Evolutionary conservation across 1,140 invertebrate genomes (phyloP), one percentile per base, ranked within the genome.

Genomic region (Copidosoma floridanum): DNA sequence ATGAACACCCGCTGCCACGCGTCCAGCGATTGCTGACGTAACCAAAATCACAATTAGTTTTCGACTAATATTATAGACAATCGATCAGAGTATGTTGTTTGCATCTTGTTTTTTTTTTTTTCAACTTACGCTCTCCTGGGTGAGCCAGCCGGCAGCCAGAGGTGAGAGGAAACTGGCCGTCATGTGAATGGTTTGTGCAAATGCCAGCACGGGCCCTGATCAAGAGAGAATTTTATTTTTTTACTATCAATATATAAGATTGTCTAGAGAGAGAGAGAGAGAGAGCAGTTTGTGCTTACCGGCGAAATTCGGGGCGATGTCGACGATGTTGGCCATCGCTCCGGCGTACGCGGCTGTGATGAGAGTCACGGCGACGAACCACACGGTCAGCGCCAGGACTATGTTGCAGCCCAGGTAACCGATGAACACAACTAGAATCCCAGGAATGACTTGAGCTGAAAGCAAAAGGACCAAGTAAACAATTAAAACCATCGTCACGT

Each of bases 161-260:
- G 87, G 87, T 32, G 86, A 88, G 8, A 89, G 66, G 66, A 89
- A 89, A 71, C 86, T 88, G 20, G 88, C 88, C 29, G 84, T 83
- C 87, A 89, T 89, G 70, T 89, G 88, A 65, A 89, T 88, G 40
- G 88, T 89, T 79, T 89, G 88, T 65, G 86, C 86, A 73, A 89
- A 89, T 10, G 87, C 87, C 63, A 89, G 71, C 59, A 89, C 85
- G 27, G 87, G 87, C 35, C 86, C 87, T 83, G 53, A 12, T 63
- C 61, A 48, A 38, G 68, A 29, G 27, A 53, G 53, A 50, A 46
- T 24, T 27, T 38, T 20, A 61, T 32, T 48, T 12, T 62, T 16
- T 48, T 41, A 24, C 3, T 61, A 12, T 23, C n/a, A n/a, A n/a
- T n/a, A n/a, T n/a, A n/a, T n/a, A n/a, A n/a, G 1, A 4, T 6